phyloP scores from a whole-genome alignment of 2,888 invertebrate genomes.

The Tipula lateralis region DNA sequence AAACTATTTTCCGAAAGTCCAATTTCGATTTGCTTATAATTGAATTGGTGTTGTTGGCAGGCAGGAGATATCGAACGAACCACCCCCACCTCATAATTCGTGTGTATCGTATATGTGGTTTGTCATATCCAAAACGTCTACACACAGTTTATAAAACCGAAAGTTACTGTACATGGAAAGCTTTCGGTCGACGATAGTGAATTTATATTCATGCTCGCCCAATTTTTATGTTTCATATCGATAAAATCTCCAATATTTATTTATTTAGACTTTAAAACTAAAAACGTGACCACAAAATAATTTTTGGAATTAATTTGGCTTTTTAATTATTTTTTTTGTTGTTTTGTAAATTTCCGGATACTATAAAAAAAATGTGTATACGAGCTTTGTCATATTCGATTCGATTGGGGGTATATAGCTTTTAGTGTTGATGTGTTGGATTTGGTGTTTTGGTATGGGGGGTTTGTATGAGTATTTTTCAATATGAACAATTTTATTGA shows the following conservation, averaged over 20 bases:
- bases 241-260: background rate
- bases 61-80: background rate
- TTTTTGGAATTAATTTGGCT: background rate
- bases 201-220: background rate
- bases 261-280: constrained; percentile 11
- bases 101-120: background rate
- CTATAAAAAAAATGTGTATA: background rate
- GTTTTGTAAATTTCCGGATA: background rate
- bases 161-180: background rate
- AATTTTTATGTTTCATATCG: background rate
- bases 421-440: background rate
- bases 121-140: background rate
- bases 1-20: background rate
- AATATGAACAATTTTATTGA: background rate
- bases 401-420: background rate
- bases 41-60: background rate
- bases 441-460: background rate
- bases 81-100: too few species aligned
- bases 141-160: background rate
- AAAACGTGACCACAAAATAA: constrained; percentile 24
- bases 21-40: background rate
- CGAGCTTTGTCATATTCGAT: background rate
- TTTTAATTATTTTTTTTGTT: background rate
- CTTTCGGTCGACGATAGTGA: background rate
- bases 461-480: background rate